These are phyloP conservation scores for Rousettus madagascariensis DNA, from an alignment of 2,797 vertebrate species.

Conservation along the genomic window DNA sequence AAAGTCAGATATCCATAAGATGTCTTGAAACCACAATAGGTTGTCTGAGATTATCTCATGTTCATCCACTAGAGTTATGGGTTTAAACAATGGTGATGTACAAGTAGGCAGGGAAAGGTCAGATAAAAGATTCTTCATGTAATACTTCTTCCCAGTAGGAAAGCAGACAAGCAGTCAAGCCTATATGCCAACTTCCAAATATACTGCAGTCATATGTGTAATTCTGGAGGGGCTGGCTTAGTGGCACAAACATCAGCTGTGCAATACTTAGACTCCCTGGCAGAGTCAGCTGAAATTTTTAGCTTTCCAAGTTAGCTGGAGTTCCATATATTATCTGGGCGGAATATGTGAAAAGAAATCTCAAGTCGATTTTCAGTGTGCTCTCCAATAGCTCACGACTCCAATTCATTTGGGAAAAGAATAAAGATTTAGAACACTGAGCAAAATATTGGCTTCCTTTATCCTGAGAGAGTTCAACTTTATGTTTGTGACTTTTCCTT, in stretches of 20 bases:
- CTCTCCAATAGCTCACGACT: background rate
- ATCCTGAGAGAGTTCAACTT: background rate
- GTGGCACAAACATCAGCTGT: slow-evolving; percentile 73
- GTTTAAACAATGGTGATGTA: slow-evolving; percentile 35
- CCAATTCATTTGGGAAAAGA: background rate
- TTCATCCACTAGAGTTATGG: background rate
- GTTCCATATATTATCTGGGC: background rate
- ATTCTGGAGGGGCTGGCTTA: slow-evolving; percentile 69
- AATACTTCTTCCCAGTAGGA: slow-evolving; percentile 22
- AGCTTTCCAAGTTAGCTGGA: slow-evolving; percentile 51
- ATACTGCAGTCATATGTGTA: slow-evolving; percentile 43
- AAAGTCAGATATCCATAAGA: slow-evolving; percentile 56
- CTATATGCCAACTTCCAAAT: slow-evolving; percentile 73
- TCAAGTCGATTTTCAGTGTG: slow-evolving; percentile 2
- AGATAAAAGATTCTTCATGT: slow-evolving; percentile 30
- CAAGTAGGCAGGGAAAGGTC: slow-evolving; percentile 48
- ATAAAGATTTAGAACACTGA: background rate
- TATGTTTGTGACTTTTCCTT: background rate
- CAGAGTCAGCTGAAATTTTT: slow-evolving; percentile 63
- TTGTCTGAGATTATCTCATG: slow-evolving; percentile 55
- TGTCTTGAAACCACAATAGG: slow-evolving; percentile 23
- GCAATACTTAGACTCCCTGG: slow-evolving; percentile 74
- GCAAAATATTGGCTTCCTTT: background rate
- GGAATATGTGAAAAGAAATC: slow-evolving; percentile 46
- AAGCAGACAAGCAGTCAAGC: slow-evolving; percentile 52